Conservation (phyloP, 2,113 vertebrate species). For the Hypomesus transpacificus region DNA sequence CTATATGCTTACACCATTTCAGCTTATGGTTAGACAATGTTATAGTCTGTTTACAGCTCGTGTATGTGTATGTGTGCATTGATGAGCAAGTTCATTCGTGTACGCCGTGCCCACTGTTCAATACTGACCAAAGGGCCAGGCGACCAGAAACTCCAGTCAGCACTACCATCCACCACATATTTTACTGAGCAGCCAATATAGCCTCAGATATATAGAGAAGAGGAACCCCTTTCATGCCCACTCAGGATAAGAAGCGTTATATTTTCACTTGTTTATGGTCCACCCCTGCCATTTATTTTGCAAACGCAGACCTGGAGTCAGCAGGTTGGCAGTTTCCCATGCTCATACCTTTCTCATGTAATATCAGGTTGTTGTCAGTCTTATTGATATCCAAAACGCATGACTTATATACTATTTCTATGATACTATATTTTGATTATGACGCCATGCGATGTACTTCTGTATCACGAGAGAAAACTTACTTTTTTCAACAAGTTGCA, state of each 20-base stretch:
- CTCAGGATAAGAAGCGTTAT: background rate
- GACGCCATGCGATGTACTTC: too few relatives aligned
- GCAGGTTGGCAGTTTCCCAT: background rate
- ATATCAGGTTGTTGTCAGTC: too few relatives aligned
- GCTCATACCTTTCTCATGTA: too few relatives aligned
- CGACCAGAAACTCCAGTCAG: background rate
- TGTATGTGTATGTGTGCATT: background rate
- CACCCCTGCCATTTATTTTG: background rate
- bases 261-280: background rate
- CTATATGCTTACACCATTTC: too few relatives aligned
- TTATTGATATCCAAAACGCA: too few relatives aligned
- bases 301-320: conserved; percentile 2
- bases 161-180: background rate
- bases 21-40: too few relatives aligned
- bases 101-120: background rate
- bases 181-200: background rate
- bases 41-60: background rate
- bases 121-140: too few relatives aligned
- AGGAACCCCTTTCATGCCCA: background rate
- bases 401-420: too few relatives aligned
- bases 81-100: background rate
- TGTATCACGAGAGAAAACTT: too few relatives aligned
- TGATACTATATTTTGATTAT: too few relatives aligned
- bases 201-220: background rate
- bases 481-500: too few relatives aligned